A percentile compares a stretch with the other conserved stretches of the same genome.
These are phyloP conservation scores for Crotophaga sulcirostris DNA, from an alignment of 2,113 vertebrate species.

Conservation along the genomic window DNA sequence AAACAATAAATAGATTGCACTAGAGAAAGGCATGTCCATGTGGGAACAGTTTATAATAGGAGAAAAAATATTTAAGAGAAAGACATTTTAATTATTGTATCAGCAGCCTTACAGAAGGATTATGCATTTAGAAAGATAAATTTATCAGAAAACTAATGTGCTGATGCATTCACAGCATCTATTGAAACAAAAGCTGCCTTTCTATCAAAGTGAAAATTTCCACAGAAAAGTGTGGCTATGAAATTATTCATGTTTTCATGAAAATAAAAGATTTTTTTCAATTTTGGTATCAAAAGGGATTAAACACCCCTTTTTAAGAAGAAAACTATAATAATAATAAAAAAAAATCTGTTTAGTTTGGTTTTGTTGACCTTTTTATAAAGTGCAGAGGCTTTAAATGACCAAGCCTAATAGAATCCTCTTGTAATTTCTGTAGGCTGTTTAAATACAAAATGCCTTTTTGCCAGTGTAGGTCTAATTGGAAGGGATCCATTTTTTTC, in stretches of 20 bases:
- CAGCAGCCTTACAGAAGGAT: not conserved
- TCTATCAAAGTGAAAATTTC: not conserved
- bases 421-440: not conserved
- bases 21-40: not conserved
- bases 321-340: not conserved
- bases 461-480: not conserved
- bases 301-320: not conserved
- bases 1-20: not conserved
- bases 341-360: not conserved
- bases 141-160: not conserved
- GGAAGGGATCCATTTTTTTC: not conserved
- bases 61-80: not conserved
- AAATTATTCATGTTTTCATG: not conserved
- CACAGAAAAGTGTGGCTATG: not conserved
- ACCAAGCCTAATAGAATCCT: not conserved
- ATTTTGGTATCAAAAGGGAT: not conserved
- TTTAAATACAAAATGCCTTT: slow-evolving; percentile 5
- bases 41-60: not conserved
- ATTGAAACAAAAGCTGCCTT: not conserved
- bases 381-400: not conserved
- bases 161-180: not conserved
- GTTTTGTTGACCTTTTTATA: not conserved
- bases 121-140: not conserved
- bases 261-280: not conserved
- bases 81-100: not conserved